A percentile compares a stretch with the other conserved stretches of the same genome.
phyloP scores from a whole-genome alignment of 53 echinoderm and acorn worm species.

The Patiria pectinifera region DNA sequence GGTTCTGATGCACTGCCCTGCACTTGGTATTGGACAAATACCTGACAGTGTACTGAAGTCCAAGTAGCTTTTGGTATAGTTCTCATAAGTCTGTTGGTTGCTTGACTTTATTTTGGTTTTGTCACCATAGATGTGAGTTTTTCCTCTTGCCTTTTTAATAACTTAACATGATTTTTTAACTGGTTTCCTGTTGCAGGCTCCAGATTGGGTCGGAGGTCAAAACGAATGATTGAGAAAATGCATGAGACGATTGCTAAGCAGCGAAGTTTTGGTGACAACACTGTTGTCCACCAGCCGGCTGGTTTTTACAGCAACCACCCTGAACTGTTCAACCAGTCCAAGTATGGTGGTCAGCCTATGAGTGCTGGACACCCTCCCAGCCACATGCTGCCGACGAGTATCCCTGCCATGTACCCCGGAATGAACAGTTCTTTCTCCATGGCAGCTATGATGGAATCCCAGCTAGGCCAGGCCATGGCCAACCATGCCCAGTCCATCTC shows the following conservation, averaged over 20 bases:
- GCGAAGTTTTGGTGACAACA: slow-evolving; percentile 81
- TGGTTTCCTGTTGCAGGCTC: slow-evolving; percentile 72
- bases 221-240: slow-evolving; percentile 99
- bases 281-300: slow-evolving; percentile 81
- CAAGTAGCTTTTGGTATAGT: no score
- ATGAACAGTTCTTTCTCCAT: slow-evolving; percentile 74
- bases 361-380: slow-evolving; percentile 52
- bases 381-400: slow-evolving; percentile 63
- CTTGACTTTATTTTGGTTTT: no score
- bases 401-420: slow-evolving; percentile 74
- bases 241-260: slow-evolving; percentile 98
- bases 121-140: not conserved
- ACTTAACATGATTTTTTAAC: not conserved
- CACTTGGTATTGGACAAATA: no score
- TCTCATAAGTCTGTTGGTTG: no score
- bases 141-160: not conserved
- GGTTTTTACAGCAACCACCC: slow-evolving; percentile 99
- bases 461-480: slow-evolving; percentile 74
- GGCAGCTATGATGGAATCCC: slow-evolving; percentile 74
- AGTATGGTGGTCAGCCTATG: slow-evolving; percentile 72
- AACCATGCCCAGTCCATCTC: slow-evolving; percentile 89
- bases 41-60: not conserved
- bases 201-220: slow-evolving; percentile 93
- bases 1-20: no score
- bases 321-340: slow-evolving; percentile 82